phyloP scores from a whole-genome alignment of 1,140 invertebrate genomes.

The Saccostrea glomerata region DNA sequence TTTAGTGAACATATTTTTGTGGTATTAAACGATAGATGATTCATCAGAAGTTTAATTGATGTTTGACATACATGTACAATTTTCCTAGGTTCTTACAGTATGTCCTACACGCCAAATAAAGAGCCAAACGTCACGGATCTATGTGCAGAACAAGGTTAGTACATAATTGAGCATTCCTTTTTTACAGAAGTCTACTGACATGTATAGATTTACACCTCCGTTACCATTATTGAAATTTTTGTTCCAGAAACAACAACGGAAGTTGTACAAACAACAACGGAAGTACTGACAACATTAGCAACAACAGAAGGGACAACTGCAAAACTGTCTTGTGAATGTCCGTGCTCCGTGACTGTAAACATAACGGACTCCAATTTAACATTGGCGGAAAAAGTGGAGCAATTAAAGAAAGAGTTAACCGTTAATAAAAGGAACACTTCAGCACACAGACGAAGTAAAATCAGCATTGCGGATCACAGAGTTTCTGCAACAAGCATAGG shows the following conservation, averaged over 20 bases:
- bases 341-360: not conserved
- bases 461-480: conserved; percentile 45
- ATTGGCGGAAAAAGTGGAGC: conserved; percentile 41
- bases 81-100: not conserved
- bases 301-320: not conserved
- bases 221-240: not conserved
- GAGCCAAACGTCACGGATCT: not conserved
- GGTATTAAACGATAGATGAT: not conserved
- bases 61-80: not conserved
- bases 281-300: not conserved
- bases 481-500: conserved; percentile 49
- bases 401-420: conserved; percentile 45
- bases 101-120: not conserved
- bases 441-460: conserved; percentile 46
- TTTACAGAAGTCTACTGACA: not conserved
- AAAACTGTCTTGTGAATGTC: conserved; percentile 40
- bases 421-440: conserved; percentile 52
- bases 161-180: not conserved
- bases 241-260: not conserved
- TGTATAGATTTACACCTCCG: not conserved
- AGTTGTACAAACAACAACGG: not conserved
- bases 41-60: not conserved
- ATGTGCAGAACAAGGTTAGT: not conserved
- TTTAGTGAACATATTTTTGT: not conserved
- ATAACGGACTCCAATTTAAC: not conserved